phyloP scores from a whole-genome alignment of 2,888 invertebrate species.

The Philereme vetulata region DNA sequence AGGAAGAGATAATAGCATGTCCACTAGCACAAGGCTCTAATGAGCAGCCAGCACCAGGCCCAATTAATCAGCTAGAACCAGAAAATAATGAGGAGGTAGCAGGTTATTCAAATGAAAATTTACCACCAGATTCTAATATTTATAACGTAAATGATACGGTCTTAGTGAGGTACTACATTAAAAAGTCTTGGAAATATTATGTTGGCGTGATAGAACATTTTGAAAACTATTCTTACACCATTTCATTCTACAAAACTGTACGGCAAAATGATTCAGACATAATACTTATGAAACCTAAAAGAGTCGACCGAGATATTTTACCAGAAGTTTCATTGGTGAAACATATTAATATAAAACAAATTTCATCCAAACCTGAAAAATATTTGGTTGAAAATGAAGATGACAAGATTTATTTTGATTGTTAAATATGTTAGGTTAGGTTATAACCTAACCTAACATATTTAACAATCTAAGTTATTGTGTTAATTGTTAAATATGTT shows the following conservation, averaged over 20 bases:
- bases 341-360: conserved; percentile 11
- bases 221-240: conserved; percentile 21
- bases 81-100: conserved; percentile 14
- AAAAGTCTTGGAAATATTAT: conserved; percentile 27
- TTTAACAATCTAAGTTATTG: conserved; percentile 2
- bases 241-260: conserved; percentile 26
- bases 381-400: conserved; percentile 12
- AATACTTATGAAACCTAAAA: conserved; percentile 19
- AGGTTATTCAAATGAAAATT: conserved; percentile 13
- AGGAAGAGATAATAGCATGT: conserved; percentile 17
- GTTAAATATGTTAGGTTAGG: conserved; percentile 2
- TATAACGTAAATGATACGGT: conserved; percentile 19
- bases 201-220: conserved; percentile 20
- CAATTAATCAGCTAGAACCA: conserved; percentile 18
- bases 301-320: conserved; percentile 15
- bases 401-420: conserved; percentile 14
- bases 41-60: conserved; percentile 17
- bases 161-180: conserved; percentile 22
- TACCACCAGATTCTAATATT: too few species aligned
- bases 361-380: conserved; percentile 14
- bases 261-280: conserved; percentile 34
- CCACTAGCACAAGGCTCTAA: conserved; percentile 17
- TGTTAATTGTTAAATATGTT: conserved; percentile 5
- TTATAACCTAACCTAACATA: too few species aligned
- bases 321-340: conserved; percentile 11